Evolutionary conservation across 2,113 vertebrate genomes (phyloP).

Genomic region (zebrafish (Danio rerio)): DNA sequence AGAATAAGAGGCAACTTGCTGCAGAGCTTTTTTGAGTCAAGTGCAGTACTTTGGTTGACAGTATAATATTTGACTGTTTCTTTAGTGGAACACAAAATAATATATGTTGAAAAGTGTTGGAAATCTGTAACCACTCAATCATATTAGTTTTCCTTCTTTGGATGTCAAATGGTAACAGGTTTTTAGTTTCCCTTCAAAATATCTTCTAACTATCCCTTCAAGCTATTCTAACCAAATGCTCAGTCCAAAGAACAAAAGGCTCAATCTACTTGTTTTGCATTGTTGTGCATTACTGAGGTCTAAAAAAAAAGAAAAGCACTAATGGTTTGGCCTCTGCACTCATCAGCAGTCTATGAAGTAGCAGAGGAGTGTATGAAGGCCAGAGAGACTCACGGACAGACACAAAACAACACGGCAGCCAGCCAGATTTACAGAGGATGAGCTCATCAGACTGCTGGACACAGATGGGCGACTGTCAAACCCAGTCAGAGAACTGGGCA

Average conservation of each 20-base stretch:
- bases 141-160: too few species aligned
- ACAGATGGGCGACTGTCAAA: not conserved
- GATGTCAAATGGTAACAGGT: too few species aligned
- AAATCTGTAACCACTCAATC: too few species aligned
- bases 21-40: too few species aligned
- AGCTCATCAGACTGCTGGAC: conserved; percentile 15
- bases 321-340: not conserved
- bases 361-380: not conserved
- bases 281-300: not conserved
- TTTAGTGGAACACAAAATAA: not conserved
- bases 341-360: not conserved
- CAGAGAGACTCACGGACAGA: conserved; percentile 3
- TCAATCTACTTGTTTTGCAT: not conserved
- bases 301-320: not conserved
- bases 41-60: too few species aligned
- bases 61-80: too few species aligned
- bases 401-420: not conserved
- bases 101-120: not conserved
- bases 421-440: conserved; percentile 21
- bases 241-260: not conserved
- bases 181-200: too few species aligned
- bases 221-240: too few species aligned
- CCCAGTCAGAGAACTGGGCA: too few species aligned
- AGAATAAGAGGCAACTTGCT: too few species aligned
- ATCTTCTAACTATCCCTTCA: too few species aligned